phyloP scores from a whole-genome alignment of 2,113 vertebrate species.

The Laticauda colubrina region DNA sequence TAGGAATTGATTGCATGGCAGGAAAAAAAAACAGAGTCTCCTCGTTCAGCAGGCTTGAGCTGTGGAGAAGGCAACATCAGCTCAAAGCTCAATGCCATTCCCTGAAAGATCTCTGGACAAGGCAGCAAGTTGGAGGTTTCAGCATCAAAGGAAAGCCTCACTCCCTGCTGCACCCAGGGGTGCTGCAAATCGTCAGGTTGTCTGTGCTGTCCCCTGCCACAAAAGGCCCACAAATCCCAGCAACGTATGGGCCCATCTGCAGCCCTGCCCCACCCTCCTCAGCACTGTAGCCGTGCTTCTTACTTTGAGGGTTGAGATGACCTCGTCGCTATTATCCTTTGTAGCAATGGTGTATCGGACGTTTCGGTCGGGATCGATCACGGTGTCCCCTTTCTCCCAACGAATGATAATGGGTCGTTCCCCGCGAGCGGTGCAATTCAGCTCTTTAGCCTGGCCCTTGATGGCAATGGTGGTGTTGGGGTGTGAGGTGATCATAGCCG shows the following conservation, averaged over 20 bases:
- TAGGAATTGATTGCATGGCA: conserved; percentile 99
- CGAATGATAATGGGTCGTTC: conserved; percentile 98
- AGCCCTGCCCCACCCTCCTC: too few relatives aligned
- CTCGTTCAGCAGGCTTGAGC: conserved; percentile 94
- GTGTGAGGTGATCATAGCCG: conserved; percentile 97
- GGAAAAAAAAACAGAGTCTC: conserved; percentile 98
- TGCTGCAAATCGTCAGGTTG: neutral
- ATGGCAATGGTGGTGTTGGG: conserved; percentile 98
- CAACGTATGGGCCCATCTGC: neutral
- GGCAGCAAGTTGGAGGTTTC: neutral
- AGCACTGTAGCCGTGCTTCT: conserved; percentile 26
- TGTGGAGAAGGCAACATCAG: conserved; percentile 42
- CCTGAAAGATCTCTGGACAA: neutral
- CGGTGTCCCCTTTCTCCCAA: conserved; percentile 96
- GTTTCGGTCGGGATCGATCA: conserved; percentile 94
- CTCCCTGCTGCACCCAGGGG: neutral
- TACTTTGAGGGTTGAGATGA: conserved; percentile 94
- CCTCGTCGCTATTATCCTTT: conserved; percentile 93
- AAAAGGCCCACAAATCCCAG: neutral
- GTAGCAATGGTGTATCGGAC: conserved; percentile 91
- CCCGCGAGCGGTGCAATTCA: conserved; percentile 94
- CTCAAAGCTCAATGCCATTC: neutral
- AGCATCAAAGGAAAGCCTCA: neutral
- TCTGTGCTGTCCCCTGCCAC: neutral
- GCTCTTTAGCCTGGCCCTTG: conserved; percentile 93